Evolutionary conservation across 2,113 vertebrate species (phyloP).

Genomic region (Saguinus midas): DNA sequence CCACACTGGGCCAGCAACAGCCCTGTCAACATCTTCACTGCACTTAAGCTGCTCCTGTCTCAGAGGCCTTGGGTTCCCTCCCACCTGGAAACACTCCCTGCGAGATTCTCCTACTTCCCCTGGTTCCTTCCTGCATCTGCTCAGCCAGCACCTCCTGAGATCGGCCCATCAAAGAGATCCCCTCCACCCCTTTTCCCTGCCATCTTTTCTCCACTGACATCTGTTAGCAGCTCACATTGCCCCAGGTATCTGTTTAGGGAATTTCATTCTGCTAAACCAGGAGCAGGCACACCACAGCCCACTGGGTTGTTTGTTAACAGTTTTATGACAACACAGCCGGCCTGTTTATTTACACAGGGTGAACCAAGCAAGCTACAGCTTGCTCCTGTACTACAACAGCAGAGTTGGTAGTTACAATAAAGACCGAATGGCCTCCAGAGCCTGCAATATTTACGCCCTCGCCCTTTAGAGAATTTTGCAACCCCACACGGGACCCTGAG

Average conservation of each 20-base stretch:
- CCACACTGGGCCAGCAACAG: not conserved
- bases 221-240: too few relatives aligned
- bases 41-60: not conserved
- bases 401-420: too few relatives aligned
- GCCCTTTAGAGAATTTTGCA: not conserved
- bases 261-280: not conserved
- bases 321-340: not conserved
- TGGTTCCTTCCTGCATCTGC: not conserved
- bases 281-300: not conserved
- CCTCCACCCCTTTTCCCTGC: not conserved
- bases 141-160: too few relatives aligned
- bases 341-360: not conserved
- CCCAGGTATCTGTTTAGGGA: not conserved
- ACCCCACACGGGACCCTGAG: accelerated
- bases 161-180: not conserved
- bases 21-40: accelerated
- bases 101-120: not conserved
- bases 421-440: not conserved
- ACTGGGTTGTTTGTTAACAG: not conserved
- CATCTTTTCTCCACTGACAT: not conserved
- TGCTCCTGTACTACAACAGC: not conserved
- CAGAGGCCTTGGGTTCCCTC: not conserved
- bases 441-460: not conserved
- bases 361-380: not conserved
- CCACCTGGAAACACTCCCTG: not conserved